These are phyloP conservation scores for Eurois occulta DNA, from an alignment of 2,888 invertebrate genomes.

Conservation along the genomic window DNA sequence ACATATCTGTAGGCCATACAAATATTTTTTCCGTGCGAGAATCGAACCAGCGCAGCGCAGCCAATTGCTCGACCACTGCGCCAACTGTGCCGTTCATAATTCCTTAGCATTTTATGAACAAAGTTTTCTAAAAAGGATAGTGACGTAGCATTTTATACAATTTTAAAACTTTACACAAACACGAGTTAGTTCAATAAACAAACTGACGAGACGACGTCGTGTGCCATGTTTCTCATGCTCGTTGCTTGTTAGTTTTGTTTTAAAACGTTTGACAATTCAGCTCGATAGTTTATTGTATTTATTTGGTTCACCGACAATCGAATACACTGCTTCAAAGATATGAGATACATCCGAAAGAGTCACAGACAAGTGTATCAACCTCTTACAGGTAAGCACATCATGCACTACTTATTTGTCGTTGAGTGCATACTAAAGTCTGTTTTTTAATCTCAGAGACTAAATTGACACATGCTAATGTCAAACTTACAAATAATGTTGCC, in stretches of 20 bases:
- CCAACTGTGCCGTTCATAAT: neutral
- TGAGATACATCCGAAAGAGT: no score
- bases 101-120: neutral
- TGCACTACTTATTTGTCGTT: no score
- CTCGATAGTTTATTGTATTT: neutral
- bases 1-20: neutral
- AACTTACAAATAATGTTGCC: no score
- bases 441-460: no score
- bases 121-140: neutral
- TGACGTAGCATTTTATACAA: neutral
- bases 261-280: neutral
- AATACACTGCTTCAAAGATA: no score
- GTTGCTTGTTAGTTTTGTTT: neutral
- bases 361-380: no score
- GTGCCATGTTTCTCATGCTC: neutral
- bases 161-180: conserved; percentile 10
- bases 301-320: no score
- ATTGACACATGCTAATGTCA: no score
- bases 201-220: neutral
- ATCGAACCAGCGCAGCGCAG: neutral
- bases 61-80: neutral
- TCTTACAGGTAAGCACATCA: no score
- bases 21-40: neutral
- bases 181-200: conserved; percentile 12
- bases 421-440: no score